Conservation (phyloP, 1,140 invertebrate species). For the Agrypnia vestita region DNA sequence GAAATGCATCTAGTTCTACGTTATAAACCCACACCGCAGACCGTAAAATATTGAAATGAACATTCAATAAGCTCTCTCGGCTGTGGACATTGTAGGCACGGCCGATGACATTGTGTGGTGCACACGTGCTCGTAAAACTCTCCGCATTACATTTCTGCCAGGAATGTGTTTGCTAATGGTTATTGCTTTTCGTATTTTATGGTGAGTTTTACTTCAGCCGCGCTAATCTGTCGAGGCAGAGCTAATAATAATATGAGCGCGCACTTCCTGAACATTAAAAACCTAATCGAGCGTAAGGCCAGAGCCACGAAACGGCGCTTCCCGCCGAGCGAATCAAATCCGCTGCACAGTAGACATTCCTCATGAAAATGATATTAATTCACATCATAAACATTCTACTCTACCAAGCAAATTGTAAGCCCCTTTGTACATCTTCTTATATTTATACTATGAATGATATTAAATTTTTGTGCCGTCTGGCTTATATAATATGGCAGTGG, state of each 20-base stretch:
- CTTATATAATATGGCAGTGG: background rate
- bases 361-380: too few relatives aligned
- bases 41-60: too few relatives aligned
- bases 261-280: slow-evolving; percentile 38
- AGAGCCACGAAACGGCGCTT: background rate
- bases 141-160: slow-evolving; percentile 7
- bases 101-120: background rate
- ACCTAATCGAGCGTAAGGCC: slow-evolving; percentile 34
- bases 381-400: too few relatives aligned
- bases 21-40: too few relatives aligned
- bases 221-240: slow-evolving; percentile 27
- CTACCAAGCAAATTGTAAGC: too few relatives aligned
- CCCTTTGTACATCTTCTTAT: too few relatives aligned
- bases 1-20: too few relatives aligned
- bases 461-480: too few relatives aligned
- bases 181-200: slow-evolving; percentile 45
- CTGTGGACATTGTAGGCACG: background rate
- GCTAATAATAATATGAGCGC: slow-evolving; percentile 14
- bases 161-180: slow-evolving; percentile 47
- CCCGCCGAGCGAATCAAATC: background rate
- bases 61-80: too few relatives aligned
- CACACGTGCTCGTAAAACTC: slow-evolving; percentile 1
- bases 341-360: too few relatives aligned
- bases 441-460: too few relatives aligned
- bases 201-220: slow-evolving; percentile 27